phyloP scores from a whole-genome alignment of 2,113 vertebrate species.

The Ailuropoda melanoleuca region DNA sequence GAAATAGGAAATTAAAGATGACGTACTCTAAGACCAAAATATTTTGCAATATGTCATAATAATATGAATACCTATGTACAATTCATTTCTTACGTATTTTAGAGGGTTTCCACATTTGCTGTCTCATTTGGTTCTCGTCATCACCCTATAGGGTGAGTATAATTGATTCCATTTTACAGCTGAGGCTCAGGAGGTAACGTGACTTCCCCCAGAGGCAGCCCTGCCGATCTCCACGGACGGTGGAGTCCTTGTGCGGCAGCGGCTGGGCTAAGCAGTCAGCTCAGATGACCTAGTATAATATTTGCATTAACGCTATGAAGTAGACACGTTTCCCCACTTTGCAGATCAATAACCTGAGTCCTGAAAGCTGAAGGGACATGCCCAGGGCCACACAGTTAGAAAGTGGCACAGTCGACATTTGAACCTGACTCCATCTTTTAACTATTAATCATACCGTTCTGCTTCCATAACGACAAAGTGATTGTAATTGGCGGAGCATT shows the following conservation, averaged over 20 bases:
- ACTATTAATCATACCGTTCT: not conserved
- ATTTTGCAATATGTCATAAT: not conserved
- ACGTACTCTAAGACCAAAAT: not conserved
- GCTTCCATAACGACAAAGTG: not conserved
- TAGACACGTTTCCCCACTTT: not conserved
- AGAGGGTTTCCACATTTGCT: not conserved
- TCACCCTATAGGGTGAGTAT: not conserved
- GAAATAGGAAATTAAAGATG: not conserved
- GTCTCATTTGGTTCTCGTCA: not conserved
- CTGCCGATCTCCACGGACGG: not conserved
- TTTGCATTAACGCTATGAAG: not conserved
- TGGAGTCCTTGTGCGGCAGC: rapidly evolving
- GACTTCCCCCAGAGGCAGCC: not conserved
- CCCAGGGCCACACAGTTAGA: not conserved
- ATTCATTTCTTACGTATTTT: not conserved
- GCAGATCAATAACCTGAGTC: not conserved
- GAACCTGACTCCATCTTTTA: not conserved
- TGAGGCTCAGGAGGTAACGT: not conserved
- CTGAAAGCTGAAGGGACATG: not conserved
- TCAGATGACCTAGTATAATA: not conserved
- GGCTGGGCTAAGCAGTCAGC: too few species aligned
- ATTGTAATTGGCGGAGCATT: not conserved
- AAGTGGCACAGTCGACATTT: not conserved
- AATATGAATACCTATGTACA: not conserved
- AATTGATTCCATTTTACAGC: not conserved